Evolutionary conservation across 2,888 invertebrate species (phyloP).

Genomic region (Tryphoninae sp.): DNA sequence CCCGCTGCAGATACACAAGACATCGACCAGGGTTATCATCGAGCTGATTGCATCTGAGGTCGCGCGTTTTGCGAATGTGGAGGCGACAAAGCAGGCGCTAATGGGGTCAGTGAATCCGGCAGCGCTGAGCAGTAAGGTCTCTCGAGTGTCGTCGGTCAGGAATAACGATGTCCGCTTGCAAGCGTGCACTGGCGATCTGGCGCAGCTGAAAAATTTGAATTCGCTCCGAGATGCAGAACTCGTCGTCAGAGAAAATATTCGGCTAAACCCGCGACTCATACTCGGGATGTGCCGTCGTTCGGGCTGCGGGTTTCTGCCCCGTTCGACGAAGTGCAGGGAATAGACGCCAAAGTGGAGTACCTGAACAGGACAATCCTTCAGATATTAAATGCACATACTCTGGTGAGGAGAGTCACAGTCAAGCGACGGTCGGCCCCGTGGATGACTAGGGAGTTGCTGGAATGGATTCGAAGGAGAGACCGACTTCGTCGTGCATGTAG

Average conservation of each 20-base stretch:
- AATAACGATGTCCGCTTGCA: neutral
- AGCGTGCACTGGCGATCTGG: neutral
- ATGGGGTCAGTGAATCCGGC: no score
- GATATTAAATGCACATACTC: neutral
- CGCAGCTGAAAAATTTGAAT: neutral
- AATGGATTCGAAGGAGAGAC: no score
- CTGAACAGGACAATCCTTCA: neutral
- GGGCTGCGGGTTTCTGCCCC: neutral
- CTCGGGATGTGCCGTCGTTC: conserved; percentile 1
- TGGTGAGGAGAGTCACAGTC: neutral
- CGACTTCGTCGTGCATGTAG: no score
- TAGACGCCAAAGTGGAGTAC: neutral
- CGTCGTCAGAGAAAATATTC: neutral
- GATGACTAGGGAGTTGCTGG: neutral
- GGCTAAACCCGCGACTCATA: conserved; percentile 2
- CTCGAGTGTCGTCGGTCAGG: neutral
- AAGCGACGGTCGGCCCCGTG: neutral
- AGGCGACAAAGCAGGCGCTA: no score
- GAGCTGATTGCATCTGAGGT: no score
- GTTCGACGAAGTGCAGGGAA: neutral
- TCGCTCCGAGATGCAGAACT: neutral
- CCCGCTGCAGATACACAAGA: neutral
- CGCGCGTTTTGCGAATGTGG: no score
- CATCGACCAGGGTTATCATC: neutral
- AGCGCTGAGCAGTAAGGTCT: no score